These are phyloP conservation scores for Papilio helenus DNA, from an alignment of 1,140 invertebrate species.

Conservation along the genomic window DNA sequence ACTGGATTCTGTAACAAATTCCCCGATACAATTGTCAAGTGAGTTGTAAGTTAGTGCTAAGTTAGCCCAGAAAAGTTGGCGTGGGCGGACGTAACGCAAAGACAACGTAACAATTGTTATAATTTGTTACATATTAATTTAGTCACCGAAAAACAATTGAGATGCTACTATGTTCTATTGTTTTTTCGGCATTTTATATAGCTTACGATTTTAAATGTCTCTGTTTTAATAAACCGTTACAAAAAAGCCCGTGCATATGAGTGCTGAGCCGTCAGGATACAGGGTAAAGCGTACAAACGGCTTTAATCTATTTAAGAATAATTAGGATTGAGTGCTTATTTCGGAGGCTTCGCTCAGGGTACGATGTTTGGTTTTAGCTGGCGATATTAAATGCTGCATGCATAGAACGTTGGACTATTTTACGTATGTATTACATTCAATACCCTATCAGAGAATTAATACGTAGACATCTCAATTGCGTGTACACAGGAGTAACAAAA, in stretches of 20 bases:
- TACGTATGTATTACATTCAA: background rate
- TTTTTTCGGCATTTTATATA: too few species aligned
- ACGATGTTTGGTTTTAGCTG: too few species aligned
- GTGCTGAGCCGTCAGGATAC: too few species aligned
- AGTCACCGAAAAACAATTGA: background rate
- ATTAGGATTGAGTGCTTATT: too few species aligned
- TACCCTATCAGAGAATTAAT: background rate
- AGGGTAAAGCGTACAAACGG: too few species aligned
- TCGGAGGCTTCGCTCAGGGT: too few species aligned
- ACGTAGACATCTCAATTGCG: background rate
- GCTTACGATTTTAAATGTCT: too few species aligned
- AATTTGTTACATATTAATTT: slow-evolving; percentile 30
- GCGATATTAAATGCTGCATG: too few species aligned
- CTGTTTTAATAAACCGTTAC: too few species aligned
- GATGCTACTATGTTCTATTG: too few species aligned
- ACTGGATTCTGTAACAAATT: slow-evolving; percentile 58
- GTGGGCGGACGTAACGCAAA: slow-evolving; percentile 45
- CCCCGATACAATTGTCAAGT: slow-evolving; percentile 59
- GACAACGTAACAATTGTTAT: slow-evolving; percentile 41
- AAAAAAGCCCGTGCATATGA: too few species aligned
- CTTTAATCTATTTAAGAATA: too few species aligned
- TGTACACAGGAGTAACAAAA: background rate
- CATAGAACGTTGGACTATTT: background rate
- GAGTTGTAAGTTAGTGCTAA: slow-evolving; percentile 54
- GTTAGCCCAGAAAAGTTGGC: slow-evolving; percentile 48